Evolutionary conservation across 2,888 invertebrate genomes (phyloP).

Genomic region (Clostera curtula): DNA sequence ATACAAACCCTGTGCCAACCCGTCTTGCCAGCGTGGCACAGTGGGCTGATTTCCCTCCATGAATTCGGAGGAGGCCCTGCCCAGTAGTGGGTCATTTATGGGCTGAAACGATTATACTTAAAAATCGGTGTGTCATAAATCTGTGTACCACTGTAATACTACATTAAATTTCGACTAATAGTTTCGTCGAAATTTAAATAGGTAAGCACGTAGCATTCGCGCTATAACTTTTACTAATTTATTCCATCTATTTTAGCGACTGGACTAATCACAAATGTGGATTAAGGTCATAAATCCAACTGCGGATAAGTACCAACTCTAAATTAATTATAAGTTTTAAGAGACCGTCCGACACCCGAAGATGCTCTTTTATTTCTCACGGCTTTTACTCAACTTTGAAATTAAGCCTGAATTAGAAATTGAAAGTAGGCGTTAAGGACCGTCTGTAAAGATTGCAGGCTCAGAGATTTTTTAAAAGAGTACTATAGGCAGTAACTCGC

Average conservation of each 20-base stretch:
- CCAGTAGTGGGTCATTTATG: too few species aligned
- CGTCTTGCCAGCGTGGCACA: too few species aligned
- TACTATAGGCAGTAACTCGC: constrained; percentile 4
- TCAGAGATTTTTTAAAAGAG: constrained; percentile 11
- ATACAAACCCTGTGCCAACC: too few species aligned
- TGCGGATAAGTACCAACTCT: constrained; percentile 26
- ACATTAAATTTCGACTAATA: too few species aligned
- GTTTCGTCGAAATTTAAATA: constrained; percentile 1
- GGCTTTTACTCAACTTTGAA: constrained; percentile 30
- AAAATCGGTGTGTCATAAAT: too few species aligned
- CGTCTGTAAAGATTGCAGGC: constrained; percentile 13
- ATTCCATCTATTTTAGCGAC: too few species aligned
- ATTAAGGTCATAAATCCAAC: constrained; percentile 22
- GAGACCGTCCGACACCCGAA: constrained; percentile 16
- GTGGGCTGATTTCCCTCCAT: too few species aligned
- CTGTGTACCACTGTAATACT: too few species aligned
- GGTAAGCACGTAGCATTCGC: not conserved
- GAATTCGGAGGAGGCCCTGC: too few species aligned
- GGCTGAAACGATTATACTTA: too few species aligned
- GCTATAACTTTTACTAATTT: too few species aligned
- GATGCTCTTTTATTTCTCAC: constrained; percentile 26
- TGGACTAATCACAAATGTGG: too few species aligned
- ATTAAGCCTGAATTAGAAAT: constrained; percentile 33
- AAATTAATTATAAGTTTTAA: constrained; percentile 27
- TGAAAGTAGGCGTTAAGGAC: constrained; percentile 16